Conservation (phyloP, 2,113 vertebrate species). For the Proterorhinus semilunaris region DNA sequence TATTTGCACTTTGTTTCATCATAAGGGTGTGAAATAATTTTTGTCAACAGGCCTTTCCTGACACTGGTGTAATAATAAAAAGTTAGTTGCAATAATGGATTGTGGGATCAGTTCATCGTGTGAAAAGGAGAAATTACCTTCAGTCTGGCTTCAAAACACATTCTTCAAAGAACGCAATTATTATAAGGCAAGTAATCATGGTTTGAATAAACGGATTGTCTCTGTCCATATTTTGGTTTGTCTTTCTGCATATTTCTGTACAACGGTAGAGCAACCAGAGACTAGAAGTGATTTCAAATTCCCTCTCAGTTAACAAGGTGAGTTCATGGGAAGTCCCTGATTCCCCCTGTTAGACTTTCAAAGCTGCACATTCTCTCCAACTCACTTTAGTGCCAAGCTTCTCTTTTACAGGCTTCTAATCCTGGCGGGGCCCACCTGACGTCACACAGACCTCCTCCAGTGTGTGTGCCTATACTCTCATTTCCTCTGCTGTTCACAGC, state of each 20-base stretch:
- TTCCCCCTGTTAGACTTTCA: constrained; percentile 66
- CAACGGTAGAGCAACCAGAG: constrained; percentile 36
- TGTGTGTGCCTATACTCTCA: constrained; percentile 86
- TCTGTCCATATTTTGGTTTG: neutral
- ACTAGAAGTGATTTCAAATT: constrained; percentile 46
- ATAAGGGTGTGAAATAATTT: constrained; percentile 6
- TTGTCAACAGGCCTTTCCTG: constrained; percentile 6
- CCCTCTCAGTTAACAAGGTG: constrained; percentile 65
- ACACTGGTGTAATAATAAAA: neutral
- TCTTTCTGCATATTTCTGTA: constrained; percentile 28
- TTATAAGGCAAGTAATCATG: neutral
- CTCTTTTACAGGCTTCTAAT: constrained; percentile 99
- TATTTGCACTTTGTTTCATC: constrained; percentile 26
- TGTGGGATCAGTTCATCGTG: neutral
- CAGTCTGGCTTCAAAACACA: neutral
- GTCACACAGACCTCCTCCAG: constrained; percentile 79
- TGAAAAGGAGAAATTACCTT: neutral
- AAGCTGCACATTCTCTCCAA: constrained; percentile 52
- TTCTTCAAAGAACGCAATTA: neutral
- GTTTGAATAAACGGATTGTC: neutral
- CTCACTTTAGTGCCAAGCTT: constrained; percentile 55
- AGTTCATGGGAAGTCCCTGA: constrained; percentile 76
- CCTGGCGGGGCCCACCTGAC: constrained; percentile 86
- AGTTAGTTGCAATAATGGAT: neutral
- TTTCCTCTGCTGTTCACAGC: constrained; percentile 84